phyloP scores from a whole-genome alignment of 2,888 invertebrate genomes.

The Pyralis farinalis region DNA sequence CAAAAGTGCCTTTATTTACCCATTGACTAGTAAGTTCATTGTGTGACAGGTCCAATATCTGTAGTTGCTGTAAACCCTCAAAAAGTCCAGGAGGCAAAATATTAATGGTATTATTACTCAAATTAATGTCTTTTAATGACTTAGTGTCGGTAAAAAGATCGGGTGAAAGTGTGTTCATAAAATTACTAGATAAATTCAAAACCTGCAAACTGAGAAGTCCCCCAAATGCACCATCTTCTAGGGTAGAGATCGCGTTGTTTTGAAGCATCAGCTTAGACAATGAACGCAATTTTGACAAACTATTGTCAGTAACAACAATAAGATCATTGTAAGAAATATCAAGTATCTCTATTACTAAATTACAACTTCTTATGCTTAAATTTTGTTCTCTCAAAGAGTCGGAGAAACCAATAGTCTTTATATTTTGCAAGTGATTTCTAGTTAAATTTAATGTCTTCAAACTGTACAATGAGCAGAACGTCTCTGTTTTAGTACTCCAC shows the following conservation, averaged over 20 bases:
- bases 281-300: slow-evolving; percentile 85
- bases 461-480: slow-evolving; percentile 86
- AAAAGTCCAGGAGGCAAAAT: slow-evolving; percentile 88
- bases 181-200: slow-evolving; percentile 90
- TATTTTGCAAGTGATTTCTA: slow-evolving; percentile 89
- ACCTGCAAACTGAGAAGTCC: slow-evolving; percentile 85
- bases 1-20: slow-evolving; percentile 88
- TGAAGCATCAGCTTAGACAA: slow-evolving; percentile 85
- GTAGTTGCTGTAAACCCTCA: slow-evolving; percentile 85
- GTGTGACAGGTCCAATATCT: slow-evolving; percentile 85
- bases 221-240: slow-evolving; percentile 87
- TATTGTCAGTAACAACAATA: slow-evolving; percentile 84
- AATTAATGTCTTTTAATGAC: slow-evolving; percentile 84
- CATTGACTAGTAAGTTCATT: slow-evolving; percentile 88
- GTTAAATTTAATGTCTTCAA: slow-evolving; percentile 87
- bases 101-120: slow-evolving; percentile 88
- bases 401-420: slow-evolving; percentile 87
- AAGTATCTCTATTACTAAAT: slow-evolving; percentile 84
- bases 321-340: slow-evolving; percentile 89
- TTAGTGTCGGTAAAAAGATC: slow-evolving; percentile 86
- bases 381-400: slow-evolving; percentile 82
- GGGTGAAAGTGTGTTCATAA: slow-evolving; percentile 86
- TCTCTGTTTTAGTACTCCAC: slow-evolving; percentile 86
- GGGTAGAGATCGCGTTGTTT: slow-evolving; percentile 87
- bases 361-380: slow-evolving; percentile 84